These are phyloP conservation scores for Butorides virescens DNA, from an alignment of 2,113 vertebrate genomes.

Conservation along the genomic window DNA sequence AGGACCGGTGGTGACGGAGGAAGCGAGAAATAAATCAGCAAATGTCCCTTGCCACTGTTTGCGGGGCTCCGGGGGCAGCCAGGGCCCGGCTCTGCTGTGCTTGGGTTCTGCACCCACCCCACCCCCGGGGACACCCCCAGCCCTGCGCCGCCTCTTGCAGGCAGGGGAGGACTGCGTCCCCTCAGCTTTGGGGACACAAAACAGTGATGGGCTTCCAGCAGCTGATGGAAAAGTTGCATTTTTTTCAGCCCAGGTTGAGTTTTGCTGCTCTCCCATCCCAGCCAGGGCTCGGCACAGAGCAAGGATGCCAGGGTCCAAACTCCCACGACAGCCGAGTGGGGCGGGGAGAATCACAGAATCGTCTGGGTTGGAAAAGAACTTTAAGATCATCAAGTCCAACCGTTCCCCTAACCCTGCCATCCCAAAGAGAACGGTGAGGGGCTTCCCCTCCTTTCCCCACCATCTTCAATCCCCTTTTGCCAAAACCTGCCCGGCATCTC, in stretches of 20 bases:
- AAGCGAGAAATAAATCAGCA: not conserved
- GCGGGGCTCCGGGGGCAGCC: not conserved
- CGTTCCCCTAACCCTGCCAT: no score
- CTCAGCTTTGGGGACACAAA: not conserved
- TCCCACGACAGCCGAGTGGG: accelerated
- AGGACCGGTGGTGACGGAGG: not conserved
- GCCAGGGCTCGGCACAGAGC: not conserved
- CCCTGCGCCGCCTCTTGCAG: not conserved
- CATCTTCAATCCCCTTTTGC: not conserved
- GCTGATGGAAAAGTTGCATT: not conserved
- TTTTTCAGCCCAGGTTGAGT: not conserved
- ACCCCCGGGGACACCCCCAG: not conserved
- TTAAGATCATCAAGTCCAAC: no score
- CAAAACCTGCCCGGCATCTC: not conserved
- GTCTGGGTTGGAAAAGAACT: no score
- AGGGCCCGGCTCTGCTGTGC: not conserved
- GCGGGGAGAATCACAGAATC: not conserved
- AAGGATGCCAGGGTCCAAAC: not conserved
- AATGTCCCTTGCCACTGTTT: accelerated
- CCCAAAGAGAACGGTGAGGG: no score
- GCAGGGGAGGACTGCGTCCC: not conserved
- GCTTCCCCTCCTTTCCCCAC: not conserved
- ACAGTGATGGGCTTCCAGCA: not conserved
- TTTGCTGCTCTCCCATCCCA: not conserved
- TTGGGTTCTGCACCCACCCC: not conserved